phyloP scores from a whole-genome alignment of 2,888 invertebrate species.

The Branchipolynoe longqiensis region DNA sequence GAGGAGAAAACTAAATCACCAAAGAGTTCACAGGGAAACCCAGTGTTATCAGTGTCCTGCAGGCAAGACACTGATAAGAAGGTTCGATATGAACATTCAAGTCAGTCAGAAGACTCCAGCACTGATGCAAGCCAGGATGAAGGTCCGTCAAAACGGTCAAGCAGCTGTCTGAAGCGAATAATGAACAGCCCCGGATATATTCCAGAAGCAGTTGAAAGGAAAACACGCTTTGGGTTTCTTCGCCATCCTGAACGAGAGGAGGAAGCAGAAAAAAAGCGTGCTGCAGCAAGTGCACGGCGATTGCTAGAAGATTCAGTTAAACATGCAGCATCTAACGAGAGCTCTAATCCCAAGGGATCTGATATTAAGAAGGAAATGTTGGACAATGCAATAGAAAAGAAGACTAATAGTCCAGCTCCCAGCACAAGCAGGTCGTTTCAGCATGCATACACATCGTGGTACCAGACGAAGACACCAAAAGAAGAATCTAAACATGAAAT shows the following conservation, averaged over 20 bases:
- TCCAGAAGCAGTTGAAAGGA: conserved; percentile 11
- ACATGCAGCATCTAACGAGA: neutral
- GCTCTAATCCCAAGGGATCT: too few species aligned
- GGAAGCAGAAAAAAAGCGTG: neutral
- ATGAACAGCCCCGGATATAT: conserved; percentile 27
- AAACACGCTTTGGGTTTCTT: conserved; percentile 34
- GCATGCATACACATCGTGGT: neutral
- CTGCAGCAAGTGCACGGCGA: neutral
- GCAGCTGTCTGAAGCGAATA: neutral
- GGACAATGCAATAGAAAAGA: neutral
- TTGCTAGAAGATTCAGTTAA: neutral
- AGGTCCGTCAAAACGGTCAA: neutral
- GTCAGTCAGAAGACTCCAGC: conserved; percentile 2
- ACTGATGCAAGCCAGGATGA: neutral
- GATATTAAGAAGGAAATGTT: neutral
- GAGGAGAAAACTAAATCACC: neutral
- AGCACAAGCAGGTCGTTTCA: neutral
- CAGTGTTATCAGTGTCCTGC: neutral
- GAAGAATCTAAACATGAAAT: neutral
- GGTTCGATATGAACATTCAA: neutral
- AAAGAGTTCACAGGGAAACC: neutral
- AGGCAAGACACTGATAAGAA: neutral
- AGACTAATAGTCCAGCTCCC: neutral
- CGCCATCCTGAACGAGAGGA: conserved; percentile 42
- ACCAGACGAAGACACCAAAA: neutral